Evolutionary conservation across 2,113 vertebrate species (phyloP).

Genomic region (Thalassarche chlororhynchos): DNA sequence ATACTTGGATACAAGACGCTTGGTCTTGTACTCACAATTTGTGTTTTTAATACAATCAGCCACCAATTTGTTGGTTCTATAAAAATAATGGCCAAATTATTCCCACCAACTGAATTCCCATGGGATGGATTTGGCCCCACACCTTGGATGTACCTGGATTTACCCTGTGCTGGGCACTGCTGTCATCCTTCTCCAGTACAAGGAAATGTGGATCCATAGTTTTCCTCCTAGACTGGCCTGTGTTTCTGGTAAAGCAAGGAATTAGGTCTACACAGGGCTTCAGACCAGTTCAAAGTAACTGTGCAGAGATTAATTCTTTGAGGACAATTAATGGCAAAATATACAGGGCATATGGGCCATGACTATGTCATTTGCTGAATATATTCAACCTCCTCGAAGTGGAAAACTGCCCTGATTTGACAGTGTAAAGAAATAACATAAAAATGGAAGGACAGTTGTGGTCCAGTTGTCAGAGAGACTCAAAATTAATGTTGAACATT

Average conservation of each 20-base stretch:
- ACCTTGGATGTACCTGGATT: neutral
- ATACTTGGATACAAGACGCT: too few relatives aligned
- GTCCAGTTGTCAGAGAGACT: constrained; percentile 19
- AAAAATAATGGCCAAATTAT: neutral
- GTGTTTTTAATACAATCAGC: neutral
- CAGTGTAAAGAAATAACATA: constrained; percentile 2
- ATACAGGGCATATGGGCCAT: neutral
- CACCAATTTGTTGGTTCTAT: neutral
- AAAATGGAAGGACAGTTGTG: constrained; percentile 8
- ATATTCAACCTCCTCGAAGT: neutral
- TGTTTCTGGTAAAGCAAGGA: neutral
- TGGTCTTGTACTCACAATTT: neutral
- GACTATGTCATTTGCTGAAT: neutral
- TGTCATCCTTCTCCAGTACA: neutral
- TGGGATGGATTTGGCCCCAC: neutral
- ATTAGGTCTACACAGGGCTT: neutral
- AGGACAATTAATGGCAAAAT: constrained; percentile 15
- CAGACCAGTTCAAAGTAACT: neutral
- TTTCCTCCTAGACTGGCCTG: neutral
- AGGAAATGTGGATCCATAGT: neutral
- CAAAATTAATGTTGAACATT: neutral
- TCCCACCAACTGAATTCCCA: neutral
- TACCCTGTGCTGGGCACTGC: neutral
- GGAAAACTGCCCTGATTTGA: neutral
- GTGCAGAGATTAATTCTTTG: neutral